A percentile compares a stretch with the other conserved stretches of the same genome.
Conservation (phyloP, 2,888 invertebrate species). For the Melipona bicolor region DNA sequence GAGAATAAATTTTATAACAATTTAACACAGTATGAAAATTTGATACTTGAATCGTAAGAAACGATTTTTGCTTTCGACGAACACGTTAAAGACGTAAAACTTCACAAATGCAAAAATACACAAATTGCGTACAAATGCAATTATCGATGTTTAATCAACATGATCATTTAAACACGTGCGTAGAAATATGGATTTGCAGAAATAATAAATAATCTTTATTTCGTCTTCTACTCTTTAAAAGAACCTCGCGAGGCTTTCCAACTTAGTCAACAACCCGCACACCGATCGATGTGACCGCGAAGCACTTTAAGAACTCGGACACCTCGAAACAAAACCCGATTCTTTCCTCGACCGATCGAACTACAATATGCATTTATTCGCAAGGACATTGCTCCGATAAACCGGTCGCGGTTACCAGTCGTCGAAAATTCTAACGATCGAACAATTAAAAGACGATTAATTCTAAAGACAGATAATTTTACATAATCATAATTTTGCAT, state of each 20-base stretch:
- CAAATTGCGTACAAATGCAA: no score
- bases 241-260: background rate
- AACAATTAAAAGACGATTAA: background rate
- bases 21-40: no score
- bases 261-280: background rate
- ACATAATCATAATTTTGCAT: no score
- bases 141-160: no score
- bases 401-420: background rate
- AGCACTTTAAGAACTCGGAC: background rate
- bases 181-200: no score
- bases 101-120: no score
- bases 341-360: background rate
- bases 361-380: background rate
- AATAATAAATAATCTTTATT: no score
- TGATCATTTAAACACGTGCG: no score
- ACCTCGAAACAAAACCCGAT: background rate
- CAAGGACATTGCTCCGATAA: constrained; percentile 6
- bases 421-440: constrained; percentile 26
- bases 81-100: no score
- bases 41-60: no score
- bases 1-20: no score
- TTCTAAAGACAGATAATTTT: background rate
- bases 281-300: background rate
- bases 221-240: background rate
- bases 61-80: no score